phyloP scores from a whole-genome alignment of 2,797 vertebrate genomes.

The Cryptoprocta ferox region DNA sequence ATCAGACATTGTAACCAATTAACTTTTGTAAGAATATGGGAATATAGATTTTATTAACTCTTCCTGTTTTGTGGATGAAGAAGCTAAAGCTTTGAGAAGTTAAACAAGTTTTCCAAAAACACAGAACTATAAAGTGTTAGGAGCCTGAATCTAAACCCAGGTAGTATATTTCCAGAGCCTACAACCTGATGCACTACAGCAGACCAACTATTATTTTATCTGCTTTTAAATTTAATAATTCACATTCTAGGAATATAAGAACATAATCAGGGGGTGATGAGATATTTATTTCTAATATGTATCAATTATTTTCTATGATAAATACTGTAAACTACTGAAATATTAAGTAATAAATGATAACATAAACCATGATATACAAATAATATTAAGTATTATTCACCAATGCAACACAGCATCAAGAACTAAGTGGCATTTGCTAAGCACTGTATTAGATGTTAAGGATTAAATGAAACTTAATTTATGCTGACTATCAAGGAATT shows the following conservation, averaged over 20 bases:
- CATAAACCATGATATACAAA: neutral
- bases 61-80: neutral
- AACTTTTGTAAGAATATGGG: neutral
- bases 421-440: neutral
- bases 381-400: neutral
- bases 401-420: neutral
- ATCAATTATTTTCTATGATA: neutral
- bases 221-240: conserved; percentile 9
- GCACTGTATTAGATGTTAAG: neutral
- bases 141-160: neutral
- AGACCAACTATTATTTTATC: neutral
- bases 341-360: conserved; percentile 1
- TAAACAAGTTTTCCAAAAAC: neutral
- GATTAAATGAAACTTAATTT: neutral
- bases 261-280: neutral
- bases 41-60: neutral
- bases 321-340: neutral
- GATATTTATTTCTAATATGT: neutral
- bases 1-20: neutral
- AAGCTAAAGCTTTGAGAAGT: neutral
- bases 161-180: neutral
- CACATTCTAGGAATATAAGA: neutral
- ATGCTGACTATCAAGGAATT: neutral
- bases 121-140: neutral
- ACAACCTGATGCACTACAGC: neutral